Base-by-base conservation (phyloP, 2,888 invertebrate species). In the Calliphora vomitoria region DNA sequence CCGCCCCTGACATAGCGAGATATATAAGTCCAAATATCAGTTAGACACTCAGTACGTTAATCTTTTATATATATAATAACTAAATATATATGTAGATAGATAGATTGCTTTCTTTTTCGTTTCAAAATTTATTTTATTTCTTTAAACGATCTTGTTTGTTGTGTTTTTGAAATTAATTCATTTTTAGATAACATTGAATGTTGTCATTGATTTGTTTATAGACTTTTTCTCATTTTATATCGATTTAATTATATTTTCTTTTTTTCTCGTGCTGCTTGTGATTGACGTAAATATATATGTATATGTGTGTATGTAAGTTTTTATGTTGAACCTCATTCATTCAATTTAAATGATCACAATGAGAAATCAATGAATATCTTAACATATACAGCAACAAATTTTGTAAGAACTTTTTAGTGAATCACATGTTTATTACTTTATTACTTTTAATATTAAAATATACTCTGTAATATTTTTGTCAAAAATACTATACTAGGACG, bases 121-220 rank as follows among this genome's bases (percentile, higher is more conserved):
- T 55, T 53, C 38, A 8, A 5, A 55, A 58, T 68, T 47, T 47
- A 66, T 68, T 60, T 74, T 35, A 53, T 47, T 58, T 35, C 18
- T 38, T 60, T 18, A 58, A 55, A 62, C 44, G 71, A 64, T 71
- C 20, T 55, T 50, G n/a, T 76, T 50, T 44, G 41, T 69, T 78
- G 25, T 15, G 11, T 38, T 53, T 62, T 69, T 55, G 13, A 20
- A 72, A 79, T 47, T 20, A 44, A 75, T 66, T 82, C 41, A 74
- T 60, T 75, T 75, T 58, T 75, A 76, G 66, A 66, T 69, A 80
- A 44, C 84, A 80, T 85, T 84, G 72, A 79, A 84, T 68, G 38
- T 60, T 84, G 79, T 79, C 84, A 79, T 79, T 85, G 84, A 62
- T 74, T 79, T 62, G 62, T 58, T 84, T 84, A 55, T 72, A 71